These are phyloP conservation scores for Orius laevigatus DNA, from an alignment of 1,140 invertebrate species.

Conservation along the genomic window DNA sequence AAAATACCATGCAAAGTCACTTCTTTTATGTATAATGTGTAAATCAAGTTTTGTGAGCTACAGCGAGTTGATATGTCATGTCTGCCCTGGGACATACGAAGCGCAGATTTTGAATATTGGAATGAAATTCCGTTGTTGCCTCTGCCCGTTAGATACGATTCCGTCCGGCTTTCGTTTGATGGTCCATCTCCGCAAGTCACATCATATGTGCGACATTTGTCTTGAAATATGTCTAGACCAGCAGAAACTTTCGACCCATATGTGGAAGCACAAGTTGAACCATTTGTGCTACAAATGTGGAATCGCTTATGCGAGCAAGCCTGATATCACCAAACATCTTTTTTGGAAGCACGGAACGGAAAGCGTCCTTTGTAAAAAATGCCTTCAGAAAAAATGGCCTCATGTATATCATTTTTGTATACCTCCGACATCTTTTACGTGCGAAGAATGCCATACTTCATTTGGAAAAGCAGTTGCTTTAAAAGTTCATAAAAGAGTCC, in stretches of 20 bases:
- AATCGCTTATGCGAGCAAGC: slow-evolving; percentile 68
- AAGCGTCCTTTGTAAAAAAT: slow-evolving; percentile 65
- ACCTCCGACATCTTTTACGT: slow-evolving; percentile 54
- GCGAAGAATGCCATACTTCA: slow-evolving; percentile 58
- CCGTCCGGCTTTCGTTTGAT: slow-evolving; percentile 70
- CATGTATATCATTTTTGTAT: slow-evolving; percentile 80
- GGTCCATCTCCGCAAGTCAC: slow-evolving; percentile 66
- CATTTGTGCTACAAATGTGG: slow-evolving; percentile 71
- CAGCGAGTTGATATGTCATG: slow-evolving; percentile 66
- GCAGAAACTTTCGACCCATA: slow-evolving; percentile 59
- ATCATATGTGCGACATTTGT: slow-evolving; percentile 71
- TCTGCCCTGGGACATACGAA: slow-evolving; percentile 59
- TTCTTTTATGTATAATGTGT: slow-evolving; percentile 66
- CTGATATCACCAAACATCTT: slow-evolving; percentile 69
- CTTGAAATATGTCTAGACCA: slow-evolving; percentile 61
- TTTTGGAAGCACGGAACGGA: slow-evolving; percentile 85
- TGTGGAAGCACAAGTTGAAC: slow-evolving; percentile 75
- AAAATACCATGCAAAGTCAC: slow-evolving; percentile 65
- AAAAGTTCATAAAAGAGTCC: slow-evolving; percentile 65
- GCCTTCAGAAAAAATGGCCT: slow-evolving; percentile 74
- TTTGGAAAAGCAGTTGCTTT: slow-evolving; percentile 60
- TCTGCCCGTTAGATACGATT: slow-evolving; percentile 50
- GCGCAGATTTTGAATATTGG: slow-evolving; percentile 28
- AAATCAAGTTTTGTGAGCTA: slow-evolving; percentile 70
- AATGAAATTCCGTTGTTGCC: slow-evolving; percentile 50